phyloP scores from a whole-genome alignment of 2,113 vertebrate species.

The Oryzias curvinotus region DNA sequence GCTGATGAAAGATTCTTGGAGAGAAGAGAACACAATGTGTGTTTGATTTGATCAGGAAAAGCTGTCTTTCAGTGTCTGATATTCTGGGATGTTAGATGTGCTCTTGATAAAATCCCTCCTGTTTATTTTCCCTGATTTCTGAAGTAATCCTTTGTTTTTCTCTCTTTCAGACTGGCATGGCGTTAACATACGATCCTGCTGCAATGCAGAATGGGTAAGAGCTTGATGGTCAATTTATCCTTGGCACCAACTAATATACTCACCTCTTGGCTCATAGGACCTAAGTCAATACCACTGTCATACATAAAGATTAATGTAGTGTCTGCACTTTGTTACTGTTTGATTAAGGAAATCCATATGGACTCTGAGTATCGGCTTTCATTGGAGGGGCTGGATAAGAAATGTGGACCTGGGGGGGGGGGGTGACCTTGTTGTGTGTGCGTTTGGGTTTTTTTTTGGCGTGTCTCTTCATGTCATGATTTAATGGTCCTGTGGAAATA shows the following conservation, averaged over 20 bases:
- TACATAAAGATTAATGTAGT: constrained; percentile 67
- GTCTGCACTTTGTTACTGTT: constrained; percentile 64
- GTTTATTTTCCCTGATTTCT: not conserved
- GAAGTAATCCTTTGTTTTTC: constrained; percentile 35
- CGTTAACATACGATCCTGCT: constrained; percentile 94
- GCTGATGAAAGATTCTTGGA: no score
- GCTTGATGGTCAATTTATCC: constrained; percentile 31
- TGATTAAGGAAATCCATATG: constrained; percentile 58
- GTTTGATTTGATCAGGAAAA: no score
- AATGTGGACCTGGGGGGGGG: constrained; percentile 16
- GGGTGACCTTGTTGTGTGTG: constrained; percentile 6
- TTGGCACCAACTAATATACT: constrained; percentile 54
- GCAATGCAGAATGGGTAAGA: constrained; percentile 98
- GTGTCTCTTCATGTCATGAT: constrained; percentile 42
- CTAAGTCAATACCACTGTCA: constrained; percentile 58
- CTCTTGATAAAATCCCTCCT: no score
- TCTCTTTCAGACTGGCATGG: constrained; percentile 90
- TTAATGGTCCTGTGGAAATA: constrained; percentile 59
- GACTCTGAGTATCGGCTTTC: constrained; percentile 41
- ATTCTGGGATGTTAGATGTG: no score
- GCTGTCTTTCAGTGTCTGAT: no score
- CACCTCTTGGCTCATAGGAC: constrained; percentile 44
- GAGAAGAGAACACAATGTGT: no score
- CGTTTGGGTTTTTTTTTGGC: constrained; percentile 14
- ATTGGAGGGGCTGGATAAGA: constrained; percentile 21